A percentile compares a stretch with the other conserved stretches of the same genome.
Evolutionary conservation across 2,113 vertebrate species (phyloP).

Genomic region (Caloenas nicobarica): DNA sequence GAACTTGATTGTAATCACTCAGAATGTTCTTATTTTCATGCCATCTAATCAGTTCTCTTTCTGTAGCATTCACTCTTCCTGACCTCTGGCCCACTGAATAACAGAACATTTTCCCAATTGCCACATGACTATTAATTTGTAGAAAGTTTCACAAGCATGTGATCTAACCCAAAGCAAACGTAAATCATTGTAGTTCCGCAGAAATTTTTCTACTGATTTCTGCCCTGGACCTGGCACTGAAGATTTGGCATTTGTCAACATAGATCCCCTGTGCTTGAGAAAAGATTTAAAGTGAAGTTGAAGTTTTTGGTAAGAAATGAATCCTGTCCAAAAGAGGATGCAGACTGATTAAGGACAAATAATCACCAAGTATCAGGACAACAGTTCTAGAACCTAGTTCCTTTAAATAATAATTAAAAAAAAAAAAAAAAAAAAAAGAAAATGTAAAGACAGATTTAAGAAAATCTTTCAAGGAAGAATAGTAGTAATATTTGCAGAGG

Average conservation of each 20-base stretch:
- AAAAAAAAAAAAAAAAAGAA: no score
- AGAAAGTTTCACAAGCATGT: not conserved
- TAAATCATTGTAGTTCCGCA: not conserved
- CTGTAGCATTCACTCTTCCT: not conserved
- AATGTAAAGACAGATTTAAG: not conserved
- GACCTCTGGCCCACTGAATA: not conserved
- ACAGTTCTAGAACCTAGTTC: not conserved
- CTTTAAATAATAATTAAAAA: not conserved
- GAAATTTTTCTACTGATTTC: not conserved
- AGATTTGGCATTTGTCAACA: not conserved
- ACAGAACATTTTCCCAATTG: not conserved
- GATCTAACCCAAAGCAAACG: not conserved
- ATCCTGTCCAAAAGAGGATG: not conserved
- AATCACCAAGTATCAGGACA: not conserved
- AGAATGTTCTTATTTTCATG: not conserved
- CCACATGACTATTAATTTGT: not conserved
- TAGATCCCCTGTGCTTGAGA: rapidly evolving
- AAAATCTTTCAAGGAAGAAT: not conserved
- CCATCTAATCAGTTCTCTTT: not conserved
- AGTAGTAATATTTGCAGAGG: not conserved
- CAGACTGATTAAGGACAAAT: not conserved
- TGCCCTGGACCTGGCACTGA: not conserved
- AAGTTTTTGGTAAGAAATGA: not conserved
- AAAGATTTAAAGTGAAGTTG: not conserved
- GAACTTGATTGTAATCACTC: not conserved